These are phyloP conservation scores for Lissonota sp. DNA, from an alignment of 2,888 invertebrate species.

Conservation along the genomic window DNA sequence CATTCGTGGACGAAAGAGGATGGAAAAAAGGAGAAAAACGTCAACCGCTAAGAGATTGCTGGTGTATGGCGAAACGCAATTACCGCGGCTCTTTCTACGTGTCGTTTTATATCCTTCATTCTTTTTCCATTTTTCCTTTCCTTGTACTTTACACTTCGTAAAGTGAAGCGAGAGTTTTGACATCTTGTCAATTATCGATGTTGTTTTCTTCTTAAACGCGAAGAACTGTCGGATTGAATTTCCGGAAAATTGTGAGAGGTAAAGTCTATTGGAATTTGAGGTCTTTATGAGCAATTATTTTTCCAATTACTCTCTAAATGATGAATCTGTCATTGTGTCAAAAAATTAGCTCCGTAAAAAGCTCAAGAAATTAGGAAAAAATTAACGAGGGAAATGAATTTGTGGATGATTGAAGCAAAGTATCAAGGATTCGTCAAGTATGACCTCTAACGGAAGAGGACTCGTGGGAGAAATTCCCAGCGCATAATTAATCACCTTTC, in stretches of 20 bases:
- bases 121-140: constrained; percentile 10
- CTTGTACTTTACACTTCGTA: neutral
- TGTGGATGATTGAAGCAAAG: constrained; percentile 28
- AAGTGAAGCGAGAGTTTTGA: constrained; percentile 14
- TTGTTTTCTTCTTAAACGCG: neutral
- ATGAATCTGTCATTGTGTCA: too few relatives aligned
- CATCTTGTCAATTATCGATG: constrained; percentile 26
- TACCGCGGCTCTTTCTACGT: constrained; percentile 61
- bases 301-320: too few relatives aligned
- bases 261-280: neutral
- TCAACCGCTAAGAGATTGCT: constrained; percentile 78
- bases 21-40: constrained; percentile 52
- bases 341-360: too few relatives aligned
- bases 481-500: constrained; percentile 58
- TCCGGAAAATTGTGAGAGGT: neutral
- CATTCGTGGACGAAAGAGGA: constrained; percentile 70
- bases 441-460: constrained; percentile 15
- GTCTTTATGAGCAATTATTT: too few relatives aligned
- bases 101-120: constrained; percentile 27
- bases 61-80: constrained; percentile 73
- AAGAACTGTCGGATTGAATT: neutral
- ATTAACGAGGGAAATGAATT: constrained; percentile 20
- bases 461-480: constrained; percentile 5
- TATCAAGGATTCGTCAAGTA: constrained; percentile 34
- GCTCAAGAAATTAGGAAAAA: too few relatives aligned